These are phyloP conservation scores for Chromoteleia sp. DNA, from an alignment of 2,888 invertebrate genomes.

Conservation along the genomic window DNA sequence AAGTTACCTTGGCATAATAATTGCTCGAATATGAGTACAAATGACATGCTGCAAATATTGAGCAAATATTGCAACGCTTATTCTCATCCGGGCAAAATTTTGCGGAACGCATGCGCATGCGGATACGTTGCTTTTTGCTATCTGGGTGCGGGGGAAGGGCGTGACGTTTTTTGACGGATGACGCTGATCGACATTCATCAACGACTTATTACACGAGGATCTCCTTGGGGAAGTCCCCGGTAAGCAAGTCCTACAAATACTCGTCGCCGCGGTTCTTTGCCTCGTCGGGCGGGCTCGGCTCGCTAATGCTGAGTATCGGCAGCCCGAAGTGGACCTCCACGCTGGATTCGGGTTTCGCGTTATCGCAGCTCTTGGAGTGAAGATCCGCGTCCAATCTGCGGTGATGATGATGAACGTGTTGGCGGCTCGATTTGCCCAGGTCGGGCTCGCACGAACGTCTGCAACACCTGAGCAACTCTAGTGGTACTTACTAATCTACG, in stretches of 20 bases:
- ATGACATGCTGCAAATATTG: constrained; percentile 28
- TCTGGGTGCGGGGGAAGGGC: constrained; percentile 22
- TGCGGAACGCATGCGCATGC: constrained; percentile 14
- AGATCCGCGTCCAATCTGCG: constrained; percentile 83
- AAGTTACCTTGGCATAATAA: neutral
- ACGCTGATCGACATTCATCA: constrained; percentile 11
- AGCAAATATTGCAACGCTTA: constrained; percentile 17
- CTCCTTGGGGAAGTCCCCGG: constrained; percentile 83
- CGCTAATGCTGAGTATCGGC: constrained; percentile 91
- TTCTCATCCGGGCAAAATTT: neutral
- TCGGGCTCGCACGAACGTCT: constrained; percentile 80
- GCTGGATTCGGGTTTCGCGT: constrained; percentile 77
- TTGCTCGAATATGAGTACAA: neutral
- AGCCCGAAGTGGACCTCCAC: constrained; percentile 88
- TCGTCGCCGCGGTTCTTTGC: constrained; percentile 86
- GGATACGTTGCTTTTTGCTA: constrained; percentile 32
- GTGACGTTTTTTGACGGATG: neutral
- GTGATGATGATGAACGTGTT: constrained; percentile 84
- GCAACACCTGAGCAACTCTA: constrained; percentile 75
- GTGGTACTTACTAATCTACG: constrained; percentile 45
- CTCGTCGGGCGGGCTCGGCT: constrained; percentile 92
- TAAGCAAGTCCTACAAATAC: constrained; percentile 86
- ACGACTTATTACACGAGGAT: constrained; percentile 80
- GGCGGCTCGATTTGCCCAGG: constrained; percentile 73
- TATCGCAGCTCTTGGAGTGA: constrained; percentile 86